A percentile compares a stretch with the other conserved stretches of the same genome.
phyloP scores from a whole-genome alignment of 2,113 vertebrate species.

The Dicrurus megarhynchus region DNA sequence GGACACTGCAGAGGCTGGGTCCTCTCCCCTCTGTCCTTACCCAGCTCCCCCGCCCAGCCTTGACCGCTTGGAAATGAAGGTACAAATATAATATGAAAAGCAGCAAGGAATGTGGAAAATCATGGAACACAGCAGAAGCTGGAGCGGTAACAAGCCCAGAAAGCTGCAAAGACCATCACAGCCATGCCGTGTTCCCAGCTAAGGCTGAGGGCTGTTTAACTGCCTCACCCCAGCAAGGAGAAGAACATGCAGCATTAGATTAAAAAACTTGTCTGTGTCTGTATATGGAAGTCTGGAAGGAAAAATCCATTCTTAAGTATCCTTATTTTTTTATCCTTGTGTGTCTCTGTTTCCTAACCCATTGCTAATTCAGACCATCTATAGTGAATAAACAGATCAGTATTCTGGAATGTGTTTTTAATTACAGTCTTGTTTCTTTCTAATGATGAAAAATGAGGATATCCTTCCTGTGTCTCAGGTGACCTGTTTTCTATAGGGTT shows the following conservation, averaged over 20 bases:
- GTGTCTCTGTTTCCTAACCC: background rate
- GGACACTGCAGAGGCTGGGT: background rate
- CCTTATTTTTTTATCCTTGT: background rate
- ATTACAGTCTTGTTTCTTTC: constrained; percentile 41
- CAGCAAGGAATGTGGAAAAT: background rate
- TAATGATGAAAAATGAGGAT: constrained; percentile 43
- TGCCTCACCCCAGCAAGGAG: background rate
- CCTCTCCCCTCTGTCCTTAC: background rate
- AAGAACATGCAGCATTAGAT: background rate
- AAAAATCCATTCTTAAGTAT: background rate
- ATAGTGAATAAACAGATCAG: constrained; percentile 10
- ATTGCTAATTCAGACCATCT: constrained; percentile 4
- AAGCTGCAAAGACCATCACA: constrained; percentile 14
- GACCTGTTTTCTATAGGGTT: background rate
- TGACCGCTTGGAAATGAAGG: background rate
- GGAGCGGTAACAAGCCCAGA: background rate
- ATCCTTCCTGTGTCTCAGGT: constrained; percentile 7
- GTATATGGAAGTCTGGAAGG: background rate
- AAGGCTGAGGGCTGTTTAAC: background rate
- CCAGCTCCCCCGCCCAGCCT: background rate
- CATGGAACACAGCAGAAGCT: background rate
- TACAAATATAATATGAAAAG: background rate
- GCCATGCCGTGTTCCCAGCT: background rate
- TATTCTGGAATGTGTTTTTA: constrained; percentile 27
- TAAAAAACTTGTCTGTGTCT: background rate